A percentile compares a stretch with the other conserved stretches of the same genome.
Evolutionary conservation across 2,888 invertebrate genomes (phyloP).

Genomic region (Biston stratarius): DNA sequence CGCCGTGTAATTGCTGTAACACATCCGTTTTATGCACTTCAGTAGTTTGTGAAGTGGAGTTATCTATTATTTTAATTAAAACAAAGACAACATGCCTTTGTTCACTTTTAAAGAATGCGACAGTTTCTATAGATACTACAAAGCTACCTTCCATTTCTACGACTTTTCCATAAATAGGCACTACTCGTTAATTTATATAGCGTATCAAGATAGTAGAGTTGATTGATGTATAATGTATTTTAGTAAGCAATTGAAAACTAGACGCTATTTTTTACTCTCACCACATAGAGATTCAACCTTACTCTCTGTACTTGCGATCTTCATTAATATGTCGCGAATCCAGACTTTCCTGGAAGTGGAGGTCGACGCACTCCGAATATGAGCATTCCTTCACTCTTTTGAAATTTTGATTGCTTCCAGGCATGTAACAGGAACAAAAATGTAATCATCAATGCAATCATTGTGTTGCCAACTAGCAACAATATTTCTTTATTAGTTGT

Average conservation of each 20-base stretch:
- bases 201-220: no score
- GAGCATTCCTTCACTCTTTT: slow-evolving; percentile 65
- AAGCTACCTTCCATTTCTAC: background rate
- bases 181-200: background rate
- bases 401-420: slow-evolving; percentile 63
- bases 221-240: no score
- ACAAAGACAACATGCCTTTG: background rate
- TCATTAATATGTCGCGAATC: slow-evolving; percentile 43
- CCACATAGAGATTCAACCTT: slow-evolving; percentile 4
- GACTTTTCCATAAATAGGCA: background rate
- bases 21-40: slow-evolving; percentile 57
- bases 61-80: slow-evolving; percentile 23
- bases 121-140: background rate
- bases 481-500: slow-evolving; percentile 59
- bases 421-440: slow-evolving; percentile 65
- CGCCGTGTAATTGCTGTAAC: slow-evolving; percentile 65
- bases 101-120: slow-evolving; percentile 6
- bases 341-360: slow-evolving; percentile 48
- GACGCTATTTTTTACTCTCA: background rate
- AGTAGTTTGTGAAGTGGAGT: slow-evolving; percentile 34
- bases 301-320: slow-evolving; percentile 40
- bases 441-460: slow-evolving; percentile 59
- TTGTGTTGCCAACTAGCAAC: slow-evolving; percentile 59
- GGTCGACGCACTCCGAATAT: slow-evolving; percentile 67
- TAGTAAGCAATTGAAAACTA: no score